Evolutionary conservation across 92 coral and sea anemone species (phyloP).

Genomic region (Phymanthus crucifer): DNA sequence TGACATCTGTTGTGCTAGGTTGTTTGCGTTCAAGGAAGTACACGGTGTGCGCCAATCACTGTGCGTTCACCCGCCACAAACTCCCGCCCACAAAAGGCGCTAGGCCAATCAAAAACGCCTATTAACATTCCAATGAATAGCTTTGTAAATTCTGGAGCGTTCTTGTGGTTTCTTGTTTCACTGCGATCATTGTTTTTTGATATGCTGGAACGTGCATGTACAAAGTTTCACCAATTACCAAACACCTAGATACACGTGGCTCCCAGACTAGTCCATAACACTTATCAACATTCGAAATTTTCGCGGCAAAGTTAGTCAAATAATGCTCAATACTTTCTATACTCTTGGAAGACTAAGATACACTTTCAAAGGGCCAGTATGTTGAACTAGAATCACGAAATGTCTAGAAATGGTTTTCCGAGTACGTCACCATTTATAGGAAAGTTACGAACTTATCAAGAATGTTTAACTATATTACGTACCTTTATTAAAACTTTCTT

Average conservation of each 20-base stretch:
- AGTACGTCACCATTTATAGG: constrained; percentile 14
- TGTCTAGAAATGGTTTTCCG: constrained; percentile 21
- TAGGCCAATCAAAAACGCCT: constrained; percentile 67
- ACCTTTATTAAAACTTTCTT: not conserved
- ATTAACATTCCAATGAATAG: constrained; percentile 78
- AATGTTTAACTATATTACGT: not conserved
- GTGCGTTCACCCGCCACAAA: constrained; percentile 33
- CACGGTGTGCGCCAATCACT: constrained; percentile 76
- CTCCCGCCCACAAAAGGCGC: constrained; percentile 73
- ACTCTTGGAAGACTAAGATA: constrained; percentile 1
- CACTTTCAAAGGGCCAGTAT: constrained; percentile 33
- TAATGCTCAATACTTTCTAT: not conserved
- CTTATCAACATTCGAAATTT: constrained; percentile 17
- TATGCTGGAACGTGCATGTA: constrained; percentile 71
- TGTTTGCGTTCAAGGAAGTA: constrained; percentile 89
- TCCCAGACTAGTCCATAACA: not conserved
- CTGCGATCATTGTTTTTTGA: constrained; percentile 83
- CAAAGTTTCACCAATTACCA: constrained; percentile 79
- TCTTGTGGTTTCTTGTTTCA: constrained; percentile 81
- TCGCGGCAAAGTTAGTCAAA: constrained; percentile 18
- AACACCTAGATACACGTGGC: constrained; percentile 76
- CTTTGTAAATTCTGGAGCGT: constrained; percentile 73
- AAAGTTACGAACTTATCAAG: constrained; percentile 8
- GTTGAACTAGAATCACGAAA: constrained; percentile 23
- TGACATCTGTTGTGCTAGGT: constrained; percentile 85